Base-by-base conservation (phyloP, 1,140 invertebrate genomes). In the Drosophila neocordata region DNA sequence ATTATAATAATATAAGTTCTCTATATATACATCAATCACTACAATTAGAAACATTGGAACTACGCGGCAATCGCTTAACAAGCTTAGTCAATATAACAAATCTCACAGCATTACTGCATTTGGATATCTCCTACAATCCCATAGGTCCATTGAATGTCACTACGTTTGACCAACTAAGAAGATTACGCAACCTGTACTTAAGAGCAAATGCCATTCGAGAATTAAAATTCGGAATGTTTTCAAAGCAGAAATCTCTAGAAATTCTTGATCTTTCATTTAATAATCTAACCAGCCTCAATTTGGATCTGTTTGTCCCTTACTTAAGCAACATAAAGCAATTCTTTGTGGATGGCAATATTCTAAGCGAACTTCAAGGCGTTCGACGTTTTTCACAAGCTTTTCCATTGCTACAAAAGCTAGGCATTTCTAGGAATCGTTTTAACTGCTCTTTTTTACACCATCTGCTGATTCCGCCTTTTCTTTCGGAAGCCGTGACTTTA, bases 291-390 rank as follows among this genome's bases (percentile, higher is more conserved):
- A 62, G 51, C 18, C 73, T 92, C 15, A 91, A 92, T 73, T 58
- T 92, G 73, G 84, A 92, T 52, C 59, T 92, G 6, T 92, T 92
- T 66, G 79, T 91, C 57, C 91, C 91, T 9, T 90, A 91, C 38
- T 20, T 91, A 34, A 62, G 52, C 4, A 91, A 90, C n/a, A 41
- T 92, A 0, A 73, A 77, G 34, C 71, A 87, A 61, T 88, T 92
- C 27, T 75, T 74, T 20, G 69, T 91, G 7, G 91, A 91, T 44
- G 91, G 88, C 12, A 92, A 92, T 53, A 65, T 66, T 8, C 53
- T 92, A 5, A 68, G 22, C 1, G 90, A 92, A 31, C 65, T 92
- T 22, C 73, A 87, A 6, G 90, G 89, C n/a, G 85, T 78, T 61
- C 75, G 72, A 11, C 70, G 67, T 2, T 89, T 91, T 34, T 61